Base-by-base conservation (phyloP, 2,888 invertebrate species). In the Apeira syringaria region DNA sequence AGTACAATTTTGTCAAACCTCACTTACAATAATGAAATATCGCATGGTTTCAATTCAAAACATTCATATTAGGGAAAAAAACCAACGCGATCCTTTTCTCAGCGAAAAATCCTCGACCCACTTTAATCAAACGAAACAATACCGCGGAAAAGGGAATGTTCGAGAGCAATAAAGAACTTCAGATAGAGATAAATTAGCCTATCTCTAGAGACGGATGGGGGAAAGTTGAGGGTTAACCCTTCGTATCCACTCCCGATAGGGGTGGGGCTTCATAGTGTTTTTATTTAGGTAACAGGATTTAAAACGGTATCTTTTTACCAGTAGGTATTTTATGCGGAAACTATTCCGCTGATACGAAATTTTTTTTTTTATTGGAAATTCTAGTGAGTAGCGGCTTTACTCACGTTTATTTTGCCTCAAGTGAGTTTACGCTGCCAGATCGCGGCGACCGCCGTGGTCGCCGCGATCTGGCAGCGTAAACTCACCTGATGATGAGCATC, bases 141-240 rank as follows among this genome's bases (percentile, higher is more conserved):
- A 77, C 75, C 76, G 66, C 74, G 70, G 45, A 68, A 63, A 62
- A 68, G 68, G 63, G 74, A 73, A 75, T 80, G 26, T 76, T 74
- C 64, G 52, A 58, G 63, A 50, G 72, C 73, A 73, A 80, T 81
- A 82, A 82, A 84, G 79, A 76, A 77, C 73, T 62, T 70, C 65
- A 78, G 79, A 83, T 83, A 81, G 74, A 79, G 74, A 81, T 86
- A 86, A 84, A 85, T 84, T 79, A 82, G 73, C 74, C 77, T 81
- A 80, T 85, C 80, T 80, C 75, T 61, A 65, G 61, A 81, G 86
- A 86, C 72, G 78, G 64, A 87, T 86, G 68, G 81, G 79, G 59
- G 80, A 81, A 82, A 79, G 67, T 81, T 81, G 77, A 80, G 79
- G 85, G 81, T 69, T 74, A 80, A 83, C 84, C 86, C 84, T 81